Conservation (phyloP, 2,113 vertebrate genomes). For the Periophthalmodon schlosseri region DNA sequence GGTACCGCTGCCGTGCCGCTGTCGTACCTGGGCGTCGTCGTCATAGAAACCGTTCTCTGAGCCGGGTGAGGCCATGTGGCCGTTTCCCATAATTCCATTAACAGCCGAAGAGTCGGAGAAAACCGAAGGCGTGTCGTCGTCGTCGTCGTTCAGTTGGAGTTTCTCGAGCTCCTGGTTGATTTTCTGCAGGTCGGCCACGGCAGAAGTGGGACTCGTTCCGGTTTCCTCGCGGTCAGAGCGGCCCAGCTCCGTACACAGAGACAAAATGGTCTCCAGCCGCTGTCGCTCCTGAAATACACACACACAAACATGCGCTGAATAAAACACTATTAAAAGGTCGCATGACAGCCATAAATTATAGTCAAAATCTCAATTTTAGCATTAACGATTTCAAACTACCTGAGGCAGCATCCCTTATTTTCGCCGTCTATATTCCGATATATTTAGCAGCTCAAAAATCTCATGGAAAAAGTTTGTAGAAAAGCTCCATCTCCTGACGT, state of each 20-base stretch:
- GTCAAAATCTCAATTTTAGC: neutral
- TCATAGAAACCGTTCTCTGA: slow-evolving; percentile 71
- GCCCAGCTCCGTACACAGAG: slow-evolving; percentile 87
- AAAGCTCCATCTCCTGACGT: neutral
- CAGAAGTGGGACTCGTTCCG: slow-evolving; percentile 60
- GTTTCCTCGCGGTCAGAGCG: slow-evolving; percentile 71
- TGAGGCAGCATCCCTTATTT: slow-evolving; percentile 60
- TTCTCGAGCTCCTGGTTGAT: slow-evolving; percentile 95
- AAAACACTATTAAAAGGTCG: neutral
- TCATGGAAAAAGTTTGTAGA: neutral
- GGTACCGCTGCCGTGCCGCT: slow-evolving; percentile 60
- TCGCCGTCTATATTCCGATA: slow-evolving; percentile 24
- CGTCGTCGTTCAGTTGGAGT: slow-evolving; percentile 86
- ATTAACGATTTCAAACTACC: slow-evolving; percentile 46
- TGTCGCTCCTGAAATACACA: slow-evolving; percentile 84
- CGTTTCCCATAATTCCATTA: slow-evolving; percentile 60
- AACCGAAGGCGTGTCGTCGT: slow-evolving; percentile 70
- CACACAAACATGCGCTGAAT: neutral
- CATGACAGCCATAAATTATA: neutral
- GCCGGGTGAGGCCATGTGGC: slow-evolving; percentile 54
- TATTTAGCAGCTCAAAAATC: neutral
- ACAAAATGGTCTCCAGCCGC: slow-evolving; percentile 93
- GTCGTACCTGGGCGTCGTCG: slow-evolving; percentile 76
- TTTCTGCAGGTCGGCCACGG: slow-evolving; percentile 90
- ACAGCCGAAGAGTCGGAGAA: slow-evolving; percentile 81